Percentiles rank a stretch among this genome's conserved stretches.
Evolutionary conservation across 2,113 vertebrate genomes (phyloP).

Genomic region (Murina feae): DNA sequence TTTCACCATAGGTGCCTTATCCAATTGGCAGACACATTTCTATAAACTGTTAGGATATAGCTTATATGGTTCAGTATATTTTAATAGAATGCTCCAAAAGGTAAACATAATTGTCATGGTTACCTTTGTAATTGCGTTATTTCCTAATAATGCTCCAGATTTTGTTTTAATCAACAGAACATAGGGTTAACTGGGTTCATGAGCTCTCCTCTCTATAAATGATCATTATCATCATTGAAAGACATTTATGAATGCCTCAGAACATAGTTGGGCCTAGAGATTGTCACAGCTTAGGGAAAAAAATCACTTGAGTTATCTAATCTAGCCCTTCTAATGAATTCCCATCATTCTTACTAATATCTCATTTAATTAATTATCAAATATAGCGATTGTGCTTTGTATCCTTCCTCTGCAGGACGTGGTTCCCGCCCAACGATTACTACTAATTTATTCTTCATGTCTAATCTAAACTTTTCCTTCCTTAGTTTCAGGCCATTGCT

Average conservation of each 20-base stretch:
- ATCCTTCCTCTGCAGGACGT: conserved; percentile 42
- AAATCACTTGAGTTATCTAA: conserved; percentile 59
- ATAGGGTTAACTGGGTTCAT: conserved; percentile 35
- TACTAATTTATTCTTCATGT: conserved; percentile 70
- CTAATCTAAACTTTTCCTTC: conserved; percentile 73
- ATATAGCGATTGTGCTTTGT: conserved; percentile 38
- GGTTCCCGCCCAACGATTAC: conserved; percentile 67
- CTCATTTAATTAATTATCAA: conserved; percentile 74
- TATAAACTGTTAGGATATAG: neutral
- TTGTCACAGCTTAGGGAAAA: conserved; percentile 48
- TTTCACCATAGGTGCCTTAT: neutral
- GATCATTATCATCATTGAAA: conserved; percentile 30
- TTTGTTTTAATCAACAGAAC: conserved; percentile 38
- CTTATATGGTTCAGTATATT: neutral
- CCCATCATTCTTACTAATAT: conserved; percentile 73
- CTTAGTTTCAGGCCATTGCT: conserved; percentile 72
- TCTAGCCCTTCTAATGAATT: conserved; percentile 62
- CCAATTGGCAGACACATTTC: neutral
- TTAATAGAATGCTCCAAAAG: neutral
- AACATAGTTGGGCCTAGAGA: conserved; percentile 30
- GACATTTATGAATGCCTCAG: conserved; percentile 45
- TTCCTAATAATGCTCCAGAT: neutral
- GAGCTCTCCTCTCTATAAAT: neutral
- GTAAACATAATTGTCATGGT: neutral
- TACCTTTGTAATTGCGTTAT: conserved; percentile 37